Base-by-base conservation (phyloP, 30 jellyfish, hydroid and myxozoan species). In the Turritopsis rubra region DNA sequence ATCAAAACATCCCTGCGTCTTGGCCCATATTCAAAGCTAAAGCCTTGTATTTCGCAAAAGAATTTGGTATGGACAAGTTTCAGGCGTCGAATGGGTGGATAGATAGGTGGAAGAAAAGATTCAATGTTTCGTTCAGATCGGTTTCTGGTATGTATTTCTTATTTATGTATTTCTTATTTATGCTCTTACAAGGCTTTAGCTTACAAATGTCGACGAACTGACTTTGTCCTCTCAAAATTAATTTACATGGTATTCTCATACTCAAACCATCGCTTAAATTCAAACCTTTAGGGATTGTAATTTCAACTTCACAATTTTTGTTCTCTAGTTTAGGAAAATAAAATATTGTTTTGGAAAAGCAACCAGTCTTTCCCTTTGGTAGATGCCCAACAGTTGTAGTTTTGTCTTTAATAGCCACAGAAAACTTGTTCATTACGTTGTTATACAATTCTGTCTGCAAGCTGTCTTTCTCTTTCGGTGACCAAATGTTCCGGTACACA, bases 401-500 rank as follows among this genome's bases (percentile, higher is more conserved):
- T 9, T 68, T 68, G 19, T 68, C 19, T 27, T n/a, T 1, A 9
- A 1, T 27, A 9, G 77, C 77, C 30, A 68, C 77, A n/a, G 76
- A 5, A 66, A n/a, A 66, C 17, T 66, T 66, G 29, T 66, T 17
- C 29, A 1, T 66, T 17, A 66, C 9, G 13, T 60, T 22, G 21
- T 21, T 0, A 0, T 68, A 9, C 30, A 68, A 7, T 68, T 68
- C 31, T 23, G 31, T n/a, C 16, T 7, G 16, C 19, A 68, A 19
- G 21, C 9, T 22, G 0, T 68, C 3, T 68, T 22, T 27, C 16
- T 9, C 77, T 1, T n/a, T 68, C 9, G 77, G 77, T 9, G 77
- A n/a, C 77, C 77, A 68, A n/a, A 27, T 68, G 16, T 68, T 27
- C 17, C 77, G 3, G 77, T 68, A 68, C 77, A 7, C 77, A 68